Base-by-base conservation (phyloP, 1,140 invertebrate species). In the Augochlora pura region DNA sequence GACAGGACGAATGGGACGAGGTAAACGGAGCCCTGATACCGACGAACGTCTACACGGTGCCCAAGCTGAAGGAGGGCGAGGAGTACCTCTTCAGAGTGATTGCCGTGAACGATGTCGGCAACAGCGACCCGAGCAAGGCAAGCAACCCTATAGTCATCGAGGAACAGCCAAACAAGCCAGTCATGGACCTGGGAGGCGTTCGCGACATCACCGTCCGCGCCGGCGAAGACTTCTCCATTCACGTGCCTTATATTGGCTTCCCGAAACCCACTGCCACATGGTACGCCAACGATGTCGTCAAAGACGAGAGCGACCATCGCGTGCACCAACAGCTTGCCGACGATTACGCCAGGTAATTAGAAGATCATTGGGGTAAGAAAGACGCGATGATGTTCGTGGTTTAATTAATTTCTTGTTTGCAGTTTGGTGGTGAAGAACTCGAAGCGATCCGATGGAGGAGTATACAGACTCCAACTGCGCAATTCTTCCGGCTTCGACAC, bases 11-110 rank as follows among this genome's bases (percentile, higher is more conserved):
- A 86, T 99, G 98, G 98, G 94, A 94, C 59, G 96, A 97, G 84
- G 96, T 97, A 62, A 98, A 98, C 88, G 95, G 96, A 32, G 93
- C 96, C 32, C 96, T 97, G 64, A 95, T 97, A 74, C 95, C 95
- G 42, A 94, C 95, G 38, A 96, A 95, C 16, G 94, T 97, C 2
- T 97, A 96, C 90, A 97, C 96, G 65, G 97, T 99, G 60, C 96
- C 97, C 6, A 96, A 97, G 81, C 94, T 99, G 12, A 97, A 96
- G 72, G 98, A 99, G 94, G 97, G 98, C 9, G 96, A 98, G 83
- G 98, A 99, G 91, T 99, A 99, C 89, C 96, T 98, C 89, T 99
- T 99, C 95, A 95, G 99, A 80, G 96, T 99, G 7, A 96, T 97
- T 82, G 99, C 99, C 49, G 97, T 99, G 71, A 99, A 99, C 91